Conservation (phyloP, 2,797 vertebrate genomes). For the Fratercula arctica region DNA sequence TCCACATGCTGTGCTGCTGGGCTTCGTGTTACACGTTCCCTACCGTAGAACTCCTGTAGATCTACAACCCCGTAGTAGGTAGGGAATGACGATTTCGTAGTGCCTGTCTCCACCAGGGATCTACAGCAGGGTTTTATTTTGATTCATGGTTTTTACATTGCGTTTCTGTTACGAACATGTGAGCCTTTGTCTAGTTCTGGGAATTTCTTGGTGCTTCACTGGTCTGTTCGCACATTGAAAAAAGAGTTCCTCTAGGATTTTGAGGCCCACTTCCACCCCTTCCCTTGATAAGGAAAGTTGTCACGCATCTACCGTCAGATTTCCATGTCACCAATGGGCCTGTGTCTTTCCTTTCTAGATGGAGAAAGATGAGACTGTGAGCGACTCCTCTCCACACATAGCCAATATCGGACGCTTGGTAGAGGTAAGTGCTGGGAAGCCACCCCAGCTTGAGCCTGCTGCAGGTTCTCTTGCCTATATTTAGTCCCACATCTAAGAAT, state of each 20-base stretch:
- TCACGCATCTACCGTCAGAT: fast-evolving
- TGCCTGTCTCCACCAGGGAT: not conserved
- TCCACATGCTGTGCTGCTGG: not conserved
- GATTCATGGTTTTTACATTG: not conserved
- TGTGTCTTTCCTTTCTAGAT: conserved; percentile 77
- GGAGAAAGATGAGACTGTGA: conserved; percentile 97
- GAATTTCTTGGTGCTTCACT: fast-evolving
- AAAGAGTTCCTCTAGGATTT: not conserved
- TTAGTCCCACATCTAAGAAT: fast-evolving
- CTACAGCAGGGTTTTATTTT: not conserved
- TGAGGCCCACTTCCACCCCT: not conserved
- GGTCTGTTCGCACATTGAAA: not conserved
- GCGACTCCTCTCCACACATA: conserved; percentile 96
- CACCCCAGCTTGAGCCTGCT: not conserved
- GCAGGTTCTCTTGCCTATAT: fast-evolving
- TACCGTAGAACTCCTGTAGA: not conserved
- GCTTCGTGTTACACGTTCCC: fast-evolving
- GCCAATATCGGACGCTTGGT: conserved; percentile 98
- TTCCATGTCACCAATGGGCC: not conserved
- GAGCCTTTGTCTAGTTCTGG: not conserved
- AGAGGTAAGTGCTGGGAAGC: conserved; percentile 84
- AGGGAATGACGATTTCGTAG: not conserved
- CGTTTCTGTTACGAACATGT: fast-evolving
- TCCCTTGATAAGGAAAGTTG: not conserved
- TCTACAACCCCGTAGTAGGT: not conserved